Base-by-base conservation (phyloP, 2,113 vertebrate genomes). In the Zosterops hypoxanthus region DNA sequence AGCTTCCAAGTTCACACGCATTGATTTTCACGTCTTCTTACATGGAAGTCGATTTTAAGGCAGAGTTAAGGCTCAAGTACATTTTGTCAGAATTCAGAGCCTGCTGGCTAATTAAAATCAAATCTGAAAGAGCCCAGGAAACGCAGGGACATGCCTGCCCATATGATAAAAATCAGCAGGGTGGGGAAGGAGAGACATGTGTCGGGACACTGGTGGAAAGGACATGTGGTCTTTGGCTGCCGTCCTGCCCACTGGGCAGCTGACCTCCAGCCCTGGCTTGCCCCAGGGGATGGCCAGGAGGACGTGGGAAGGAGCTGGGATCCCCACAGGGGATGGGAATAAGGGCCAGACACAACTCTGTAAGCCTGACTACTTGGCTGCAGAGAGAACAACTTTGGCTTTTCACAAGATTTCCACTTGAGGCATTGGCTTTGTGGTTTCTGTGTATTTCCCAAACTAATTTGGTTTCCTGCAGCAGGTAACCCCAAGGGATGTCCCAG, bases 271-370 rank as follows among this genome's bases (percentile, higher is more conserved):
- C 64, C 72, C 66, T 10, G 2, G 59, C 34, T 56, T 1, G 0
- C 44, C 61, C 71, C 36, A 66, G 46, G 55, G 53, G 86, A 80
- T 0, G 1, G 39, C n/a, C 55, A 57, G 64, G 33, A 90, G 82
- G 72, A 84, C 60, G 41, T 89, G 95, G 86, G 96, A 96, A 96
- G 92, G 69, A 91, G 52, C 69, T 84, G 46, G 25, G 18, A 90
- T 73, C 60, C 71, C 68, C 5, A 0, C 53, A 41, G 68, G 21
- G 69, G 56, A 0, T 46, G 64, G 80, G 60, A 29, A 79, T 29
- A 13, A 65, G 75, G 75, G 89, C 87, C 93, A 94, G 63, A 25
- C 59, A 72, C 46, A 73, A 22, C 47, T 50, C 50, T 5, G 1
- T 9, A 9, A 68, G 17, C 31, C 65, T 52, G 56, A 65, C 52